phyloP scores from a whole-genome alignment of 2,113 vertebrate genomes.

The Microcebus griseorufus region DNA sequence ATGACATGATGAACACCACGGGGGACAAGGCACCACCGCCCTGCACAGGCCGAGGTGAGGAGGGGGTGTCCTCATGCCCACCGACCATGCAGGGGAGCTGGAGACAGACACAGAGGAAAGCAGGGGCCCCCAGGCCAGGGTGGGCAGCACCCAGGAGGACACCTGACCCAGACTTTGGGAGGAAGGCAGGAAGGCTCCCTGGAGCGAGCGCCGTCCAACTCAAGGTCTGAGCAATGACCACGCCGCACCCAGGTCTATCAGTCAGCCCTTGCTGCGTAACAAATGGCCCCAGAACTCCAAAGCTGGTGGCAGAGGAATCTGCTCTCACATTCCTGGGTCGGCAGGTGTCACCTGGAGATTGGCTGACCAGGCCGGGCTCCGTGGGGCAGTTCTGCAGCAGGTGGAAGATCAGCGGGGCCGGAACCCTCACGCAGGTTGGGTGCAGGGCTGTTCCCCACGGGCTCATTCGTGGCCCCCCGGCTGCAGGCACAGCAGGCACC shows the following conservation, averaged over 20 bases:
- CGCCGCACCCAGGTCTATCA: accelerated
- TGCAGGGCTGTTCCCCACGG: accelerated
- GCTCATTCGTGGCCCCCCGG: not conserved
- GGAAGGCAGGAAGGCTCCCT: not conserved
- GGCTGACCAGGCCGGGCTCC: not conserved
- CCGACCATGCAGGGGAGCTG: not conserved
- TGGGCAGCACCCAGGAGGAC: accelerated
- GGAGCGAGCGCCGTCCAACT: not conserved
- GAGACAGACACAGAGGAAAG: not conserved
- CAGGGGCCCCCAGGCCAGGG: accelerated
- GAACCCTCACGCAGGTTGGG: accelerated
- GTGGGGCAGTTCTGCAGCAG: accelerated
- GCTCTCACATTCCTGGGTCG: accelerated
- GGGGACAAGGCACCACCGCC: accelerated
- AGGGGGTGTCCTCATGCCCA: accelerated
- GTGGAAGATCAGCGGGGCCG: accelerated
- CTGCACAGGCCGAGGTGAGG: not conserved
- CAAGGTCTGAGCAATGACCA: accelerated
- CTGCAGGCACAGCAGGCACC: not conserved
- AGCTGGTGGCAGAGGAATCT: accelerated
- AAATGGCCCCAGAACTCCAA: not conserved
- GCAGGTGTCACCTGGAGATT: not conserved
- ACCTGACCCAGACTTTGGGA: not conserved
- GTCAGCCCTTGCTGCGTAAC: not conserved
- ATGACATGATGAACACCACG: accelerated